phyloP scores from a whole-genome alignment of 2,113 vertebrate genomes.

The Hassar affinis region DNA sequence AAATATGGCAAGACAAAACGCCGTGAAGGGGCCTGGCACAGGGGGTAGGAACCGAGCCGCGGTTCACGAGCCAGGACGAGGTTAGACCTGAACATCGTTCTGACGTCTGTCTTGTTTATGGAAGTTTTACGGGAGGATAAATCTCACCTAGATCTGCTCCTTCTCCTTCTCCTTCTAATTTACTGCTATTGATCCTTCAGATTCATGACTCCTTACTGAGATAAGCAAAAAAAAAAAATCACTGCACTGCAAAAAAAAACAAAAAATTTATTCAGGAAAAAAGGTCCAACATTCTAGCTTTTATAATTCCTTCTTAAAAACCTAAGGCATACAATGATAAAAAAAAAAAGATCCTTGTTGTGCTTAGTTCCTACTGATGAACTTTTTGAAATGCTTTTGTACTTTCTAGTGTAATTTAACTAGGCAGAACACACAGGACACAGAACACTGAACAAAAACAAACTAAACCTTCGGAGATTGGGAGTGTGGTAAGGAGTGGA shows the following conservation, averaged over 20 bases:
- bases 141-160: conserved; percentile 1
- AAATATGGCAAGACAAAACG: conserved; percentile 1
- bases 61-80: neutral
- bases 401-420: conserved; percentile 14
- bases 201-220: conserved; percentile 39
- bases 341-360: conserved; percentile 23
- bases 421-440: conserved; percentile 10
- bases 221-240: conserved; percentile 13
- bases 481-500: conserved; percentile 22
- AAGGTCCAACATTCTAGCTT: conserved; percentile 18
- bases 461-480: neutral
- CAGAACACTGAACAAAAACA: neutral
- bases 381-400: conserved; percentile 18
- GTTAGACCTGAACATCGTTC: neutral
- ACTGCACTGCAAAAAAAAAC: conserved; percentile 43
- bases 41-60: neutral
- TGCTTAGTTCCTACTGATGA: conserved; percentile 16
- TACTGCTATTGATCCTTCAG: conserved; percentile 55
- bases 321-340: conserved; percentile 44
- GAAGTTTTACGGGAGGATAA: conserved; percentile 7
- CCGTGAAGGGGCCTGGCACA: conserved; percentile 1
- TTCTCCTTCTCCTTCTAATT: neutral
- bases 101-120: conserved; percentile 9
- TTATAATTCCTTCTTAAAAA: conserved; percentile 26
- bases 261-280: neutral